These are phyloP conservation scores for Hecatera dysodea DNA, from an alignment of 2,888 invertebrate species.

Conservation along the genomic window DNA sequence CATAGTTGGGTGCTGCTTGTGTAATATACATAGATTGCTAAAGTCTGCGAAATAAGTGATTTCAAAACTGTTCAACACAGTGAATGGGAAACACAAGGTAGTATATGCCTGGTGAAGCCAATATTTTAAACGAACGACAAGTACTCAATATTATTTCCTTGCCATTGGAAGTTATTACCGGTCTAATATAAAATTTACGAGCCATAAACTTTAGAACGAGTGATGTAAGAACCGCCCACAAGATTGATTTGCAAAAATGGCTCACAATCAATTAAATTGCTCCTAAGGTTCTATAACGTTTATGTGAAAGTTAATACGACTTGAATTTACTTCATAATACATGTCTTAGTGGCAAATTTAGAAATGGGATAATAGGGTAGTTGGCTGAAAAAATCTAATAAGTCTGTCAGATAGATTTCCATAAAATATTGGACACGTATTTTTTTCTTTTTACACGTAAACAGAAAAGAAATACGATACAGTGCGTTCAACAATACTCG, in stretches of 20 bases:
- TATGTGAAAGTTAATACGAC: conserved; percentile 60
- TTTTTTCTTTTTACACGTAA: no score
- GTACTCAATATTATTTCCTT: conserved; percentile 45
- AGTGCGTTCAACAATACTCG: no score
- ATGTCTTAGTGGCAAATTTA: neutral
- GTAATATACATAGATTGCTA: no score
- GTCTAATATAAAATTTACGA: conserved; percentile 64
- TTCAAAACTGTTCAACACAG: no score
- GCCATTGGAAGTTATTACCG: conserved; percentile 48
- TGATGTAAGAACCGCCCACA: conserved; percentile 61
- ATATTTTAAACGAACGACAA: conserved; percentile 33
- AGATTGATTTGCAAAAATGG: conserved; percentile 67
- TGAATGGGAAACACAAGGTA: no score
- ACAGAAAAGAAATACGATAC: no score
- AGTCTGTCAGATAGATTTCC: no score
- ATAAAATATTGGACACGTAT: no score
- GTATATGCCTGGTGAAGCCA: neutral
- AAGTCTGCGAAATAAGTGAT: no score
- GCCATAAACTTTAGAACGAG: conserved; percentile 51
- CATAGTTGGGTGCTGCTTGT: no score
- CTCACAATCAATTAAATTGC: conserved; percentile 81
- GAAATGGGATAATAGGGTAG: no score
- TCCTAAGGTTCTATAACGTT: conserved; percentile 75
- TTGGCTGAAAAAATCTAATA: no score
- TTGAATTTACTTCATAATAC: neutral